phyloP scores from a whole-genome alignment of 30 jellyfish, hydroid and myxozoan genomes.

The Pseudorhiza aurosa region DNA sequence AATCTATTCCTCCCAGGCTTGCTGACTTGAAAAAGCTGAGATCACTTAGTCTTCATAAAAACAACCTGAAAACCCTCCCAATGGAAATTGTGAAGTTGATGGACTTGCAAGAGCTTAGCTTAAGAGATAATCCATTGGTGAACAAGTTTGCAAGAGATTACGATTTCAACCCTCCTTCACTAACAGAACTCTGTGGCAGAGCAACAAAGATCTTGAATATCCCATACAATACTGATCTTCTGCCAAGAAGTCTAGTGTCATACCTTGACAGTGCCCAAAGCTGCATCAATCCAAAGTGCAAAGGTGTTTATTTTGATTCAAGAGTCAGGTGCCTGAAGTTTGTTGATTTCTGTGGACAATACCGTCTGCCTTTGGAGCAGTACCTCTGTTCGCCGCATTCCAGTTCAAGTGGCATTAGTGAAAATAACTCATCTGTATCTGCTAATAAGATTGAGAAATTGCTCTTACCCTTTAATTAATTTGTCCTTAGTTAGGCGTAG shows the following conservation, averaged over 20 bases:
- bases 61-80: slow-evolving; percentile 86
- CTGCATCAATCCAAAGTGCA: slow-evolving; percentile 98
- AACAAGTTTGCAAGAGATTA: slow-evolving; percentile 85
- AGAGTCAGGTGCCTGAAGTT: slow-evolving; percentile 91
- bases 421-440: slow-evolving; percentile 59
- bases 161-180: slow-evolving; percentile 96
- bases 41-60: slow-evolving; percentile 92
- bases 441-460: slow-evolving; percentile 74
- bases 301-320: slow-evolving; percentile 98
- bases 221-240: slow-evolving; percentile 16
- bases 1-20: slow-evolving; percentile 80
- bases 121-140: slow-evolving; percentile 97
- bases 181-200: slow-evolving; percentile 95
- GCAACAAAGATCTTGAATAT: slow-evolving; percentile 63
- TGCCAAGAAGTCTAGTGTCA: slow-evolving; percentile 72
- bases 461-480: no score
- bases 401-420: slow-evolving; percentile 11
- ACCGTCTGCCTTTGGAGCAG: slow-evolving; percentile 93
- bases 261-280: slow-evolving; percentile 94
- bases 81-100: slow-evolving; percentile 88
- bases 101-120: slow-evolving; percentile 88
- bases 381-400: slow-evolving; percentile 95
- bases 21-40: slow-evolving; percentile 87
- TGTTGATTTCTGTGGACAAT: slow-evolving; percentile 98
- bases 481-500: no score